Evolutionary conservation across 92 coral and sea anemone species (phyloP).

Genomic region (Parazoanthus swiftii): DNA sequence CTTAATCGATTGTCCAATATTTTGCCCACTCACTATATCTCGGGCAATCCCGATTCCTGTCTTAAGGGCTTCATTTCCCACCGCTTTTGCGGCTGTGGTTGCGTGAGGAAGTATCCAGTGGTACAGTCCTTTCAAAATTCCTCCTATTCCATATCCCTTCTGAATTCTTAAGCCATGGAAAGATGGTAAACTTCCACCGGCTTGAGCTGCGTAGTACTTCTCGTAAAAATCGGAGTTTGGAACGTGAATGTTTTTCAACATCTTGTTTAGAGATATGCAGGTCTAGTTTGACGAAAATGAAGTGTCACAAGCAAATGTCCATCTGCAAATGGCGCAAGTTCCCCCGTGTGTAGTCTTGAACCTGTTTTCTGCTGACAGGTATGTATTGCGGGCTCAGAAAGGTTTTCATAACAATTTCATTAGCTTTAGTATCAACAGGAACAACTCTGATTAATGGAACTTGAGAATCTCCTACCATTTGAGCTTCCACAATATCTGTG

Average conservation of each 20-base stretch:
- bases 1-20: background rate
- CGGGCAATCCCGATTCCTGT: slow-evolving; percentile 40
- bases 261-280: slow-evolving; percentile 3
- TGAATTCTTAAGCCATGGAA: slow-evolving; percentile 42
- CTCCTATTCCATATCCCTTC: slow-evolving; percentile 49
- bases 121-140: slow-evolving; percentile 28
- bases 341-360: slow-evolving; percentile 59
- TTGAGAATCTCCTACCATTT: slow-evolving; percentile 54
- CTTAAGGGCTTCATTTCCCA: slow-evolving; percentile 47
- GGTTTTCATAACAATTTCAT: slow-evolving; percentile 51
- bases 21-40: slow-evolving; percentile 43
- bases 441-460: slow-evolving; percentile 43
- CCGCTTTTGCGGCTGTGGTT: slow-evolving; percentile 1
- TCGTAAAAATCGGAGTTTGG: slow-evolving; percentile 15
- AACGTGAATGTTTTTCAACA: background rate
- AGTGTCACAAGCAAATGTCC: slow-evolving; percentile 54
- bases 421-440: too few relatives aligned
- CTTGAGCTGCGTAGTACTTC: slow-evolving; percentile 39
- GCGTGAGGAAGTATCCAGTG: slow-evolving; percentile 46
- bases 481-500: slow-evolving; percentile 55
- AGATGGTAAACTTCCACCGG: slow-evolving; percentile 39
- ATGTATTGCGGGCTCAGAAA: slow-evolving; percentile 56
- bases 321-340: slow-evolving; percentile 47
- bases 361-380: slow-evolving; percentile 59
- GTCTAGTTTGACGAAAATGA: slow-evolving; percentile 43